phyloP scores from a whole-genome alignment of 2,797 vertebrate species.

The Bovichtus diacanthus region DNA sequence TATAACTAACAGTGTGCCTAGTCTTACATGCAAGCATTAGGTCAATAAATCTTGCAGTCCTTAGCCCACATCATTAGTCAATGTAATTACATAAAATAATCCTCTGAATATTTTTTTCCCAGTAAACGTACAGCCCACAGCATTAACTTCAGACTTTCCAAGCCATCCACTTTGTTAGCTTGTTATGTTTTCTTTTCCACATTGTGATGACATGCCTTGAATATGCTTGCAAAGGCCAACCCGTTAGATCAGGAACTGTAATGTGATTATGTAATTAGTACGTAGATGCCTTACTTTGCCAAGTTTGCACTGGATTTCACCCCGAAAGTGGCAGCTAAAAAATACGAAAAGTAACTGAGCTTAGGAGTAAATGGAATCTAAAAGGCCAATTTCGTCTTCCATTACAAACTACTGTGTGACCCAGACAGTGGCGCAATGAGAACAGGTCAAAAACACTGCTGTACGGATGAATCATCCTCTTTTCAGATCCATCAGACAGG shows the following conservation, averaged over 20 bases:
- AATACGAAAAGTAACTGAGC: slow-evolving; percentile 14
- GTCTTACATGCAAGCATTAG: slow-evolving; percentile 11
- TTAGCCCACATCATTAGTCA: slow-evolving; percentile 4
- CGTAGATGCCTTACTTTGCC: slow-evolving; percentile 28
- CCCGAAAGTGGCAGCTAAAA: slow-evolving; percentile 5
- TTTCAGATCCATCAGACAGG: slow-evolving; percentile 63
- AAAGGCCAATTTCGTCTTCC: slow-evolving; percentile 47
- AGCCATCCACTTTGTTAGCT: neutral
- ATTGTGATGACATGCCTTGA: neutral
- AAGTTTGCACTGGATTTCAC: slow-evolving; percentile 6
- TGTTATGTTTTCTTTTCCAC: neutral
- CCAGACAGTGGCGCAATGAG: slow-evolving; percentile 57
- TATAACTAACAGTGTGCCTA: slow-evolving; percentile 1
- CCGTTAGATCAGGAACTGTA: slow-evolving; percentile 30
- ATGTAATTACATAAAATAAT: slow-evolving; percentile 16
- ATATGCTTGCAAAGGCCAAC: slow-evolving; percentile 21
- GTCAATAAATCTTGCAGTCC: slow-evolving; percentile 7
- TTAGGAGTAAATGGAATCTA: slow-evolving; percentile 18
- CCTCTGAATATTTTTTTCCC: neutral
- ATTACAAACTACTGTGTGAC: slow-evolving; percentile 52
- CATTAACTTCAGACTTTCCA: neutral
- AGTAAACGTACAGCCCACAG: neutral
- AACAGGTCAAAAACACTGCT: slow-evolving; percentile 68
- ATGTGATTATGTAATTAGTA: slow-evolving; percentile 45
- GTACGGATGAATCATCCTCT: slow-evolving; percentile 65